Percentiles rank a stretch among this genome's conserved stretches.
Evolutionary conservation across 2,888 invertebrate species (phyloP).

Genomic region (Melanotus villosus): DNA sequence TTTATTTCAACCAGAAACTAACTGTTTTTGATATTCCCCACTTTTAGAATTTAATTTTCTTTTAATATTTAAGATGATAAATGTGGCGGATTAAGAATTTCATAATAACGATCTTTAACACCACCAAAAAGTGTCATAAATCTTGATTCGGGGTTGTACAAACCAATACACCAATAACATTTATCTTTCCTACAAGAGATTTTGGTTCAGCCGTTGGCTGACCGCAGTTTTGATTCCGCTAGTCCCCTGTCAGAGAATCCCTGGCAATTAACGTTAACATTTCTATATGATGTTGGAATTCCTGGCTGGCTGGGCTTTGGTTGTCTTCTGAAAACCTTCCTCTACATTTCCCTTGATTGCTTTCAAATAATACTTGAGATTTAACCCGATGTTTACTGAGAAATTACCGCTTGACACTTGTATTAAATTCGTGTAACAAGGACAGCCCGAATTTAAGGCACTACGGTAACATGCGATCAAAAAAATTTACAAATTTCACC

Average conservation of each 20-base stretch:
- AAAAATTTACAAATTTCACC: too few relatives aligned
- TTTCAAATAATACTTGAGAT: conserved; percentile 4
- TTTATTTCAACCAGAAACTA: too few relatives aligned
- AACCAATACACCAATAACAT: conserved; percentile 31
- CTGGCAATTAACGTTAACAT: conserved; percentile 41
- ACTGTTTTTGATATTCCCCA: too few relatives aligned
- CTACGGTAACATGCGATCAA: too few relatives aligned
- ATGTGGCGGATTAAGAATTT: conserved; percentile 16
- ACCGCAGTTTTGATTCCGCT: conserved; percentile 38
- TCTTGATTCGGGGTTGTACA: conserved; percentile 3
- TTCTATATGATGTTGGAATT: conserved; percentile 35
- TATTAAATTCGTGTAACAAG: too few relatives aligned
- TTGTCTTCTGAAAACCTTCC: conserved; percentile 13
- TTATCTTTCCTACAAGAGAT: conserved; percentile 25
- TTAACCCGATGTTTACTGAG: conserved; percentile 4
- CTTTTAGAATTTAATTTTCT: too few relatives aligned
- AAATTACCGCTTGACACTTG: too few relatives aligned
- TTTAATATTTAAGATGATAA: too few relatives aligned
- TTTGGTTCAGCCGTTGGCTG: conserved; percentile 26
- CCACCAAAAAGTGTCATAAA: conserved; percentile 8
- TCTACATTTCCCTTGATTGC: conserved; percentile 17
- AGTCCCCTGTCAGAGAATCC: conserved; percentile 32
- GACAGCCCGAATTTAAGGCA: too few relatives aligned
- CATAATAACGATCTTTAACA: neutral
- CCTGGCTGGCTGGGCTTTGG: too few relatives aligned